Evolutionary conservation across 2,113 vertebrate species (phyloP), one percentile per base, ranked within the genome.

Genomic region (Aviceda subcristata): DNA sequence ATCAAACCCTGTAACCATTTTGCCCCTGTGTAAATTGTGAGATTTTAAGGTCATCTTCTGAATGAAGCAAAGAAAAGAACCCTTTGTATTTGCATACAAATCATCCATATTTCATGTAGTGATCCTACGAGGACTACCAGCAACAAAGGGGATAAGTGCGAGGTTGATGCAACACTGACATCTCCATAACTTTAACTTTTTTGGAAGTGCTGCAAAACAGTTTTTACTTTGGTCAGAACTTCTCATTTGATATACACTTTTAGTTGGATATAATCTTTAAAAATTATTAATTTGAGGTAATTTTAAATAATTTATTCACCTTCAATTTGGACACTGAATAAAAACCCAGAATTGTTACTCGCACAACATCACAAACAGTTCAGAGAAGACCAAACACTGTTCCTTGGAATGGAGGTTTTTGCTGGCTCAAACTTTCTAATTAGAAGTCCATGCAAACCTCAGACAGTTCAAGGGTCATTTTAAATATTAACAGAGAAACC

Each of bases 131-230:
- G 12, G 36, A 46, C 10, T 64, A 21, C 7, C 12, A 85, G 16
- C 11, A 64, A 15, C 27, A 76, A 85, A 72, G 15, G 3, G 11
- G 4, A 9, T 12, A 32, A 72, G 12, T 2, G 1, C 0, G 6
- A 71, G 6, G 3, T 32, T 73, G 10, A 34, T 41, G 38, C 12
- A 53, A 55, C 12, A 24, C 3, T 41, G 38, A n/a, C 12, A 17
- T 23, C 24, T 85, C 38, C 22, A 8, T 10, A 59, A 5, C 6
- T 85, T 74, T 7, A 73, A 23, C 2, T 15, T 15, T 45, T 78
- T 62, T 36, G 7, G 16, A 60, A 75, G 18, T 55, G 6, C 6
- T 41, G 2, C 20, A n/a, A 59, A 94, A 14, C 2, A 41, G 3
- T 83, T 80, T 88, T 60, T 8, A 9, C 3, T 67, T 89, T 45